Percentiles rank a stretch among this genome's conserved stretches.
Conservation (phyloP, 2,797 vertebrate species). For the Chrysocyon brachyurus region DNA sequence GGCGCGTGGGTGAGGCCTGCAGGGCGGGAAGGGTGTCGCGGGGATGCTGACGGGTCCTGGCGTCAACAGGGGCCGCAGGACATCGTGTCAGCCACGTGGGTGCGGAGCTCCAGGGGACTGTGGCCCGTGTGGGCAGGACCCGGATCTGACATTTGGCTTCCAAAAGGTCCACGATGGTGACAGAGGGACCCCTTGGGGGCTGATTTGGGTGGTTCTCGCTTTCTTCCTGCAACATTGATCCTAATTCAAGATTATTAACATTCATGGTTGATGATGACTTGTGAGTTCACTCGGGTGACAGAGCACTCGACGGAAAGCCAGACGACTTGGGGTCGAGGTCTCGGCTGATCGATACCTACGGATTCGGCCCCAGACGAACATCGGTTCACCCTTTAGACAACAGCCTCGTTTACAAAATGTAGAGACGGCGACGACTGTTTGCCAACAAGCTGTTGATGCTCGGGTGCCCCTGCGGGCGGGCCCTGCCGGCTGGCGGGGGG, state of each 20-base stretch:
- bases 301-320: not conserved
- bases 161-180: not conserved
- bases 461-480: too few relatives aligned
- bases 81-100: too few relatives aligned
- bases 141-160: not conserved
- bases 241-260: not conserved
- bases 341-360: not conserved
- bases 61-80: too few relatives aligned
- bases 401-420: not conserved
- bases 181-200: not conserved
- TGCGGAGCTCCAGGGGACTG: not conserved
- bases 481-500: too few relatives aligned
- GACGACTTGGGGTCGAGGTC: not conserved
- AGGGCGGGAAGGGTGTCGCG: too few relatives aligned
- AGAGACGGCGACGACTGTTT: not conserved
- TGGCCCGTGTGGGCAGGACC: too few relatives aligned
- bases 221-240: not conserved
- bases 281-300: not conserved
- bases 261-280: not conserved
- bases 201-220: not conserved
- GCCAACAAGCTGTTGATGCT: not conserved
- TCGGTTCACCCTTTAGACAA: not conserved
- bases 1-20: too few relatives aligned
- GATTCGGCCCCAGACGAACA: not conserved
- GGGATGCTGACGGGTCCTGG: too few relatives aligned